These are phyloP conservation scores for Melieria crassipennis DNA, from an alignment of 2,888 invertebrate genomes.

Conservation along the genomic window DNA sequence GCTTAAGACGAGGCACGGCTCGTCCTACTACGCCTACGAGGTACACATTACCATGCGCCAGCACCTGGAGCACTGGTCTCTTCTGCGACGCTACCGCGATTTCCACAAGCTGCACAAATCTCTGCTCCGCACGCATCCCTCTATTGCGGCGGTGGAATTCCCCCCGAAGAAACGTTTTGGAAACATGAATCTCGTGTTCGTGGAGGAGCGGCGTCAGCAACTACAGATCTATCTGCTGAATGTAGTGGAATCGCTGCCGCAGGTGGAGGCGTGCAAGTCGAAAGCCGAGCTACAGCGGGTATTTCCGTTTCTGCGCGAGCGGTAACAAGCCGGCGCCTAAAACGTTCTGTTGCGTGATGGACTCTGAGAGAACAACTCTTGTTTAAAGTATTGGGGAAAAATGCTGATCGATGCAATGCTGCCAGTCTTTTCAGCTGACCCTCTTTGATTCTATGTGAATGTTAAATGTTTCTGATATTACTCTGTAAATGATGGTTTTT, in stretches of 20 bases:
- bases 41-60: conserved; percentile 63
- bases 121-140: conserved; percentile 81
- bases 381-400: too few relatives aligned
- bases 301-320: conserved; percentile 87
- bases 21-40: conserved; percentile 60
- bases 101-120: conserved; percentile 87
- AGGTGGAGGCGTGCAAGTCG: conserved; percentile 79
- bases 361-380: too few relatives aligned
- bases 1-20: conserved; percentile 48
- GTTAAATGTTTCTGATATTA: too few relatives aligned
- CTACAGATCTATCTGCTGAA: conserved; percentile 89
- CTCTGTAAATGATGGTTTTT: too few relatives aligned
- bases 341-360: too few relatives aligned
- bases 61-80: conserved; percentile 88
- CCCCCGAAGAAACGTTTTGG: conserved; percentile 95
- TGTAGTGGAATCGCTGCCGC: conserved; percentile 81
- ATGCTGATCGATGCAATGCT: too few relatives aligned
- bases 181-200: conserved; percentile 86
- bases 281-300: conserved; percentile 81
- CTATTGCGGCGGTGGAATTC: conserved; percentile 85
- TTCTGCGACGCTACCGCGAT: conserved; percentile 94
- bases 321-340: conserved; percentile 38
- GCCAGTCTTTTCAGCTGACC: too few relatives aligned
- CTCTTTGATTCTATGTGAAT: too few relatives aligned
- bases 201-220: conserved; percentile 85